A percentile compares a stretch with the other conserved stretches of the same genome.
phyloP scores from a whole-genome alignment of 1,140 invertebrate genomes.

The Cataglyphis hispanica region DNA sequence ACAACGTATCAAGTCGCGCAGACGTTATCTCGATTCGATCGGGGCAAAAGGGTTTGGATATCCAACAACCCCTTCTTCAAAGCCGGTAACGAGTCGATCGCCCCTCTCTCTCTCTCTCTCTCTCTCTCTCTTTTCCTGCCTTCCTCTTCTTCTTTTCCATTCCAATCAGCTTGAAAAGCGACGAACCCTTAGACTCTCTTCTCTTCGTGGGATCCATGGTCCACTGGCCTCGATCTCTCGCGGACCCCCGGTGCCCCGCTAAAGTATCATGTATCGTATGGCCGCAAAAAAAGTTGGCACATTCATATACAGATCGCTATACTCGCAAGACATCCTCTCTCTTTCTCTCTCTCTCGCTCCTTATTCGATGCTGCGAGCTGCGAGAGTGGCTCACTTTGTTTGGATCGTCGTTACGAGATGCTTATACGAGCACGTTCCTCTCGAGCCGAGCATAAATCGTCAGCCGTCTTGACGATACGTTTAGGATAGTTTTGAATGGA shows the following conservation, averaged over 20 bases:
- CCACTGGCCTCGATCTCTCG: constrained; percentile 72
- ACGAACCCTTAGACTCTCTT: constrained; percentile 46
- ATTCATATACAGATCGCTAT: constrained; percentile 73
- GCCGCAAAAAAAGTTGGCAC: constrained; percentile 63
- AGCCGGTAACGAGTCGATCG: constrained; percentile 70
- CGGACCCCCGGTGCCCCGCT: constrained; percentile 55
- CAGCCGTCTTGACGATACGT: constrained; percentile 44
- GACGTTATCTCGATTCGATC: constrained; percentile 74
- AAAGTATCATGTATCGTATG: constrained; percentile 76
- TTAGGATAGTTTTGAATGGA: constrained; percentile 61
- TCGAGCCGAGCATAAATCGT: constrained; percentile 57
- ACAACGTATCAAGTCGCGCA: constrained; percentile 73
- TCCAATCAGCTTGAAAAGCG: constrained; percentile 74
- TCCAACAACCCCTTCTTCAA: constrained; percentile 70
- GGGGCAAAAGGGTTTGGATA: constrained; percentile 65
- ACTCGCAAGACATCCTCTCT: constrained; percentile 61
- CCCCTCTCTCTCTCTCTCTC: constrained; percentile 44
- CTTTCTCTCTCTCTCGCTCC: neutral
- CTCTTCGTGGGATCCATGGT: constrained; percentile 70
- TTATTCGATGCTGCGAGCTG: neutral
- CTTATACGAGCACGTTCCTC: constrained; percentile 16
- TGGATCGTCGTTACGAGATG: constrained; percentile 8
- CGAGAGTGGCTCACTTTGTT: constrained; percentile 18
- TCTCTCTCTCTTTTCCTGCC: neutral
- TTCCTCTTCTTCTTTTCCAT: constrained; percentile 72